Evolutionary conservation across 2,113 vertebrate species (phyloP), one percentile per base, ranked within the genome.

Genomic region (Gallinago media): DNA sequence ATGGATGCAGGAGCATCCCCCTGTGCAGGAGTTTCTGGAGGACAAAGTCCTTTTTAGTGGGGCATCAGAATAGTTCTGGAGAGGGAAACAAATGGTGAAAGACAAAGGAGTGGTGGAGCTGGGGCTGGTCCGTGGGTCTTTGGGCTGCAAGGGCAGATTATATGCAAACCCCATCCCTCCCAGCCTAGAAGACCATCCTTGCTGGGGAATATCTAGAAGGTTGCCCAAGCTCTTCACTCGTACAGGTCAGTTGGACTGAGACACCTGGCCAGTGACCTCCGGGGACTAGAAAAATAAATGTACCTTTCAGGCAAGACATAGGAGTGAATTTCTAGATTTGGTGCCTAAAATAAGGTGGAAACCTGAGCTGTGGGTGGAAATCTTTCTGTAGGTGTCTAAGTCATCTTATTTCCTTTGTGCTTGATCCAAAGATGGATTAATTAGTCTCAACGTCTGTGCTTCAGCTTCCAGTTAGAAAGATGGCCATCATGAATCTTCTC

Each of bases 161-260:
- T 8, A 6, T 1, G 21, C 1, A 71, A 46, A 47, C 38, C 27
- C 25, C 3, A 6, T 5, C 31, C 22, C 47, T 71, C 50, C 55
- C 22, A 4, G n/a, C 5, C n/a, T 15, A 4, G 84, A 25, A 26
- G 21, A 22, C 3, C 3, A 6, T 23, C 15, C 67, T 73, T 12
- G 18, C 18, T 31, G 50, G 23, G 27, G 15, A 54, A 54, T 16
- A 29, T 29, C 7, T 96, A 59, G 62, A 61, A 70, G 23, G 14
- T 6, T 40, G 5, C 7, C 23, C 3, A 4, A 71, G 40, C 42
- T 83, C 75, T 79, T 67, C 27, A 23, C 68, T 54, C 14, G 4
- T 11, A 12, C 0, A 11, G 36, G 6, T 40, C 59, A 12, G 36
- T 14, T 0, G 13, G 40, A 15, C 11, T 20, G 42, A 58, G 62